Base-by-base conservation (phyloP, 1,140 invertebrate genomes). In the Elymnias hypermnestra region DNA sequence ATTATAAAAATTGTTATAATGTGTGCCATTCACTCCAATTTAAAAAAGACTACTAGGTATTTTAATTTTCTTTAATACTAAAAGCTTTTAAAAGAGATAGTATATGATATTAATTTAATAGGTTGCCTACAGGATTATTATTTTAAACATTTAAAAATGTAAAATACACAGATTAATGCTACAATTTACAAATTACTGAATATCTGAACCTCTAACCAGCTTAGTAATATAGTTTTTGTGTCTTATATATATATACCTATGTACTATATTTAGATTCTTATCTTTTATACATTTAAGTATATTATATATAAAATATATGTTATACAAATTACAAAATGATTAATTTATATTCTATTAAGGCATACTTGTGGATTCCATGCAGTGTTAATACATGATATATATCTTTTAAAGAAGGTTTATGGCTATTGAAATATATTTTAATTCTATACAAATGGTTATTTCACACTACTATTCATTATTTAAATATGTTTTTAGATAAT, bases 131-230 rank as follows among this genome's bases (percentile, higher is more conserved):
- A 15, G 5, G 8, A 10, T 15, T 15, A 33, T 8, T 33, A 15
- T 33, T 33, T 13, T 33, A 8, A 12, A 3, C 13, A 29, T 9
- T 12, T 12, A 29, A 12, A 31, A 10, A 13, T 10, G 37, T 47
- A 41, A n/a, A n/a, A n/a, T n/a, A n/a, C n/a, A n/a, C n/a, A n/a
- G n/a, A n/a, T n/a, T n/a, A n/a, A n/a, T 31, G 19, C 23, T 42
- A 62, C 63, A 57, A 65, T 72, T 72, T 78, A 81, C 72, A 77
- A 64, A 72, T 71, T 75, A 77, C 63, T 52, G 53, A 63, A 56
- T 61, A 76, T 64, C 71, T 82, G 77, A 74, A 78, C 74, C 77
- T 76, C 74, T 81, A 81, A 82, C 74, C 77, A 82, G 74, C 74
- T 71, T 75, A 70, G 61, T 41, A 51, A 35, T n/a, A n/a, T 51